phyloP scores from a whole-genome alignment of 2,888 invertebrate genomes.

The Anorthoa munda region DNA sequence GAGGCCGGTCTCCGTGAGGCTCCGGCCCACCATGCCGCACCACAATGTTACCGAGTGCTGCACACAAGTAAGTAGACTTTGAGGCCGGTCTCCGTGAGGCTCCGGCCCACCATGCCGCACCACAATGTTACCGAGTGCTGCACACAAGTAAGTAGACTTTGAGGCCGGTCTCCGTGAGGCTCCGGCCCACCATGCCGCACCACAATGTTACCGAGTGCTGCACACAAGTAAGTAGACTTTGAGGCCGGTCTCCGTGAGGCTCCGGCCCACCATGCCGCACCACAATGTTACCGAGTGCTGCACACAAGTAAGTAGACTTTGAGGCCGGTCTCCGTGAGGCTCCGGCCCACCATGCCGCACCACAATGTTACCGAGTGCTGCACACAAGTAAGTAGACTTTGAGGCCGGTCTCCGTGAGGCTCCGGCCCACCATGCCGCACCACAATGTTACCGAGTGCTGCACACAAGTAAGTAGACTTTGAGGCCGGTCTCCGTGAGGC shows the following conservation, averaged over 20 bases:
- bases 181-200: slow-evolving; percentile 92
- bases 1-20: slow-evolving; percentile 93
- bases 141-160: slow-evolving; percentile 89
- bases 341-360: slow-evolving; percentile 92
- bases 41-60: slow-evolving; percentile 96
- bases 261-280: slow-evolving; percentile 92
- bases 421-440: slow-evolving; percentile 92
- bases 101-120: slow-evolving; percentile 92
- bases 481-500: slow-evolving; percentile 93
- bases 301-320: slow-evolving; percentile 89
- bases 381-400: slow-evolving; percentile 89
- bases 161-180: slow-evolving; percentile 93
- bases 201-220: slow-evolving; percentile 96
- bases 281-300: slow-evolving; percentile 96
- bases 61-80: slow-evolving; percentile 89
- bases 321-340: slow-evolving; percentile 93
- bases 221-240: slow-evolving; percentile 89
- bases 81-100: slow-evolving; percentile 93
- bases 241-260: slow-evolving; percentile 93
- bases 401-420: slow-evolving; percentile 93
- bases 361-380: slow-evolving; percentile 96
- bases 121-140: slow-evolving; percentile 96
- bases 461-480: slow-evolving; percentile 89
- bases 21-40: slow-evolving; percentile 92
- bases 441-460: slow-evolving; percentile 96